Conservation (phyloP, 2,113 vertebrate genomes). For the Taxidea taxus region DNA sequence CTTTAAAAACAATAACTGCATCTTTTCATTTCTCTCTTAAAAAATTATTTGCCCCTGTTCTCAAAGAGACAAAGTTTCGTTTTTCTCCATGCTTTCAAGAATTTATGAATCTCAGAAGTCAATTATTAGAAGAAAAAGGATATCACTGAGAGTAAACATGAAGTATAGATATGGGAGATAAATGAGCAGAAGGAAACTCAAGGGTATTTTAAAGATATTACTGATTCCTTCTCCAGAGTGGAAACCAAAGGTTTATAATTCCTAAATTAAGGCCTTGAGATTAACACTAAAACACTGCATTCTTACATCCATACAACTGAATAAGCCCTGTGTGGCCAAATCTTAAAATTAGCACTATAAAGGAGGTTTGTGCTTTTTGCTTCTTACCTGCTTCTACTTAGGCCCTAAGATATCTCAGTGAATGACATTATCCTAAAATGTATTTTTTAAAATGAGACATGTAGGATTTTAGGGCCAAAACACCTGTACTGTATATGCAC, state of each 20-base stretch:
- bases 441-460: not conserved
- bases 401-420: not conserved
- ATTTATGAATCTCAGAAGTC: constrained; percentile 67
- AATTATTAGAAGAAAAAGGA: constrained; percentile 50
- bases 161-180: constrained; percentile 54
- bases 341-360: constrained; percentile 10
- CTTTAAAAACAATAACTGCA: constrained; percentile 79
- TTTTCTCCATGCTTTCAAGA: constrained; percentile 71
- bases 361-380: not conserved
- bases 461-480: not conserved
- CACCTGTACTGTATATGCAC: not conserved
- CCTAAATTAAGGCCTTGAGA: constrained; percentile 53
- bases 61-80: constrained; percentile 74
- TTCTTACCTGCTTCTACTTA: not conserved
- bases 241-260: constrained; percentile 42
- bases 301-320: not conserved
- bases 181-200: constrained; percentile 44
- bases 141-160: constrained; percentile 48
- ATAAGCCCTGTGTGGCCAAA: not conserved
- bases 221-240: constrained; percentile 28
- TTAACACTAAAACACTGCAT: constrained; percentile 28
- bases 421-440: not conserved
- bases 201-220: constrained; percentile 25
- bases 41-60: constrained; percentile 51
- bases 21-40: constrained; percentile 73